Evolutionary conservation across 1,140 invertebrate genomes (phyloP).

Genomic region (Tribolium castaneum): DNA sequence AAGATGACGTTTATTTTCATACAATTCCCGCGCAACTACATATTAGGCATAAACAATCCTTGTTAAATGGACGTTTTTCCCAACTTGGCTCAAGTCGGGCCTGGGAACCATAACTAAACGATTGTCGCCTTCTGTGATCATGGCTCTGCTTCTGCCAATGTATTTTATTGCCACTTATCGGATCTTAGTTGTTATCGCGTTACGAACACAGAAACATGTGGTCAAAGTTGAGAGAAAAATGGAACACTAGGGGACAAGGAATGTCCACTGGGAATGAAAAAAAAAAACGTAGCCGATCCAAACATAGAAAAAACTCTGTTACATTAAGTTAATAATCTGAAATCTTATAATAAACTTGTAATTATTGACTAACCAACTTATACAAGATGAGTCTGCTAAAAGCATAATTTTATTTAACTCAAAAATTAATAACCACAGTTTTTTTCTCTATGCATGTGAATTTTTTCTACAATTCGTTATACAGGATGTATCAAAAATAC

Average conservation of each 20-base stretch:
- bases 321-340: too few species aligned
- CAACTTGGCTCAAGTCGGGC: conserved; percentile 10
- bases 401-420: too few species aligned
- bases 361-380: too few species aligned
- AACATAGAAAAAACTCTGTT: too few species aligned
- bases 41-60: conserved; percentile 32
- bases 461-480: too few species aligned
- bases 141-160: not conserved
- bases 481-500: too few species aligned
- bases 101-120: conserved; percentile 25
- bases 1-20: conserved; percentile 11
- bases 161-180: conserved; percentile 17
- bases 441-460: too few species aligned
- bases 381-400: too few species aligned
- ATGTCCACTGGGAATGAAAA: not conserved
- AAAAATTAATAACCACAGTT: too few species aligned
- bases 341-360: too few species aligned
- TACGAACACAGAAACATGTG: not conserved
- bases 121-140: conserved; percentile 28
- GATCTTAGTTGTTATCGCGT: conserved; percentile 6
- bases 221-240: not conserved
- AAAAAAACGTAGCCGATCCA: not conserved
- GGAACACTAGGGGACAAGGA: not conserved
- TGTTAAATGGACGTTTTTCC: conserved; percentile 2
- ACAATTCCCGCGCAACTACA: conserved; percentile 1